Conservation (phyloP, 1,140 invertebrate genomes). For the Heliconius nattereri region DNA sequence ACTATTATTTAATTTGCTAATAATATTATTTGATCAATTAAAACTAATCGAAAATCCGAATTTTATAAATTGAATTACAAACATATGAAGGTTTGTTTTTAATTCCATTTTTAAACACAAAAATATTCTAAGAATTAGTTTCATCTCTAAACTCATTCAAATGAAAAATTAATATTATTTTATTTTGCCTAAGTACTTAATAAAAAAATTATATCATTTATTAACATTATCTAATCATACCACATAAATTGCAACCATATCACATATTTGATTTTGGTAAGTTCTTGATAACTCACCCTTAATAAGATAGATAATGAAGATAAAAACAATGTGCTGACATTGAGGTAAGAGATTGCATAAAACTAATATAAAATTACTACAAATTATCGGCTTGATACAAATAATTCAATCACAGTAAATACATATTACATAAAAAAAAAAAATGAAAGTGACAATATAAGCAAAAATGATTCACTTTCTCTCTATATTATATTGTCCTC, state of each 20-base stretch:
- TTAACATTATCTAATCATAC: not conserved
- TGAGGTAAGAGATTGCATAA: slow-evolving; percentile 35
- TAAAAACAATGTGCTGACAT: slow-evolving; percentile 35
- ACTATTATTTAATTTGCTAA: too few species aligned
- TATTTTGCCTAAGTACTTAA: not conserved
- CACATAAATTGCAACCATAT: slow-evolving; percentile 1
- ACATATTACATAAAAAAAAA: not conserved
- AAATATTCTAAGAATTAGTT: too few species aligned
- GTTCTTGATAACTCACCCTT: slow-evolving; percentile 30
- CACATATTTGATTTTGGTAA: slow-evolving; percentile 25
- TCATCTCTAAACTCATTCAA: too few species aligned
- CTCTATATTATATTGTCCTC: too few species aligned
- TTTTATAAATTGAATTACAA: too few species aligned
- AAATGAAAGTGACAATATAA: not conserved
- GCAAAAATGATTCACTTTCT: not conserved
- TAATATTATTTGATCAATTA: too few species aligned
- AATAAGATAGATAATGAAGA: slow-evolving; percentile 32
- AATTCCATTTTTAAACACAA: too few species aligned
- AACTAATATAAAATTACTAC: slow-evolving; percentile 1
- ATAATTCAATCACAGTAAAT: not conserved
- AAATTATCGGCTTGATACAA: not conserved
- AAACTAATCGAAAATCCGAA: too few species aligned
- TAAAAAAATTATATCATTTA: not conserved
- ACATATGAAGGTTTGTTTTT: too few species aligned
- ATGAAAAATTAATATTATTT: not conserved